phyloP scores from a whole-genome alignment of 2,113 vertebrate species.

The Amphiprion percula region DNA sequence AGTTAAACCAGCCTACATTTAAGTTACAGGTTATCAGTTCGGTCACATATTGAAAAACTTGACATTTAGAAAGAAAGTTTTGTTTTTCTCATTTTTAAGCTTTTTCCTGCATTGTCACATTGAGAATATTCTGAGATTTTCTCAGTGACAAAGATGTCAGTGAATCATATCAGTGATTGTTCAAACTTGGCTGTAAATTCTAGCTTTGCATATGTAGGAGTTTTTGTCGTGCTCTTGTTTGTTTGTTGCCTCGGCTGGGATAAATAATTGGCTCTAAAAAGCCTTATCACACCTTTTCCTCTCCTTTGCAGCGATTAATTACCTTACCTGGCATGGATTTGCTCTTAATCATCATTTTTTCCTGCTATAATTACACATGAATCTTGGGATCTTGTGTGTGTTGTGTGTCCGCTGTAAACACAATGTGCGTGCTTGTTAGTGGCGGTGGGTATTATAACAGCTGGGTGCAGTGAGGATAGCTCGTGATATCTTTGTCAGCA shows the following conservation, averaged over 20 bases:
- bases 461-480: constrained; percentile 63
- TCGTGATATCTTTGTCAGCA: constrained; percentile 66
- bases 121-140: background rate
- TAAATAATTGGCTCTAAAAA: background rate
- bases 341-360: no score
- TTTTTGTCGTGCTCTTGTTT: background rate
- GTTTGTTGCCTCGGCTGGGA: background rate
- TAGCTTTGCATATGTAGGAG: background rate
- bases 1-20: background rate
- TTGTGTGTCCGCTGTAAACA: constrained; percentile 2
- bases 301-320: background rate
- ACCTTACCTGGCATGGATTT: no score
- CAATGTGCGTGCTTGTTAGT: constrained; percentile 64
- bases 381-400: background rate
- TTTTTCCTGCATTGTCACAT: no score
- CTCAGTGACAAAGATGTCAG: background rate
- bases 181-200: background rate
- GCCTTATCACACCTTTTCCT: background rate
- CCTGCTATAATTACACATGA: no score
- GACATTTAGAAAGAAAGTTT: no score
- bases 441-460: constrained; percentile 65
- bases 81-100: background rate
- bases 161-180: background rate
- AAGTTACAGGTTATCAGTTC: no score
- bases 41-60: no score